A percentile compares a stretch with the other conserved stretches of the same genome.
phyloP scores from a whole-genome alignment of 2,797 vertebrate genomes.

The Nasua narica region DNA sequence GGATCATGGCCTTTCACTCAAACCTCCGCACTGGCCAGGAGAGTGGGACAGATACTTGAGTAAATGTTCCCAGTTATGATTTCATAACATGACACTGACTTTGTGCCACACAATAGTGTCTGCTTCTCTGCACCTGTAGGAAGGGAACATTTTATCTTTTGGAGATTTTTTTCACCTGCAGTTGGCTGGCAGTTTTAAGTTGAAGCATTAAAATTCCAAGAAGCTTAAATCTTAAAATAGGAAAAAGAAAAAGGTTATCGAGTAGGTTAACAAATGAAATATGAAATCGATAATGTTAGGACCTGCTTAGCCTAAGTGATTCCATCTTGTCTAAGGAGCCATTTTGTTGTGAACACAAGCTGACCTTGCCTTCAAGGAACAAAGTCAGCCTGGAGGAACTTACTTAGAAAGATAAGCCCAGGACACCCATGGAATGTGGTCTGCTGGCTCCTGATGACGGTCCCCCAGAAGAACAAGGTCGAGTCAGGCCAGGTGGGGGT shows the following conservation, averaged over 20 bases:
- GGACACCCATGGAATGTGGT: too few relatives aligned
- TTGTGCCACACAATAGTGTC: background rate
- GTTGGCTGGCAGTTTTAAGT: background rate
- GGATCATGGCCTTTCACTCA: background rate
- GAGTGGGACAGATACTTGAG: background rate
- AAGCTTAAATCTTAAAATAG: slow-evolving; percentile 2
- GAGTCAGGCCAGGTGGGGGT: too few relatives aligned
- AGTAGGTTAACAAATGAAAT: slow-evolving; percentile 17
- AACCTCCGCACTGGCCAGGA: background rate
- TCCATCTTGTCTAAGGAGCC: too few relatives aligned
- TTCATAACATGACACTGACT: background rate
- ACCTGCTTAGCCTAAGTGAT: too few relatives aligned
- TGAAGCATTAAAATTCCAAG: slow-evolving; percentile 6
- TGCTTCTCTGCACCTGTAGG: background rate
- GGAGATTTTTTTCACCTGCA: background rate
- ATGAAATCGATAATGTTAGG: background rate
- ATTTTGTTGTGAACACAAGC: too few relatives aligned
- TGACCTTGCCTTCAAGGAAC: too few relatives aligned
- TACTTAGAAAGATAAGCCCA: too few relatives aligned
- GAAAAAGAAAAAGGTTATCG: background rate
- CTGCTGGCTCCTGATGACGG: too few relatives aligned
- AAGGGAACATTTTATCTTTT: background rate
- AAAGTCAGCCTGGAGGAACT: too few relatives aligned
- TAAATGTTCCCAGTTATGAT: background rate
- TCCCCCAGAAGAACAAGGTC: too few relatives aligned